Conservation (phyloP, 2,113 vertebrate genomes). For the Phoxinus phoxinus region DNA sequence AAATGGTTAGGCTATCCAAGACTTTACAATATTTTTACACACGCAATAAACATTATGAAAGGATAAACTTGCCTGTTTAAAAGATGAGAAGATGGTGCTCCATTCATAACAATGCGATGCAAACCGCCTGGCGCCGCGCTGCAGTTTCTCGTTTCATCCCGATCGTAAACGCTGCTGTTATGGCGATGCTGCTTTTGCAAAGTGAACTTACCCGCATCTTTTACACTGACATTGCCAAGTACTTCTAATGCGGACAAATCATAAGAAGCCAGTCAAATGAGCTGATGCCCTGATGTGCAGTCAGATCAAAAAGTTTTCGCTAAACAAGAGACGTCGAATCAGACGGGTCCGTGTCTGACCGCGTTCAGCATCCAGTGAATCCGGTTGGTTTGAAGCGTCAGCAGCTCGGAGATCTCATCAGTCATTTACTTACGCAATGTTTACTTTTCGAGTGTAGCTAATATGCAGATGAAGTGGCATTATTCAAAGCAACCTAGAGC, state of each 20-base stretch:
- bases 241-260: not conserved
- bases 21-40: not conserved
- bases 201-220: slow-evolving; percentile 9
- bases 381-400: not conserved
- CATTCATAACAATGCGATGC: slow-evolving; percentile 6
- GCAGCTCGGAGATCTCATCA: not conserved
- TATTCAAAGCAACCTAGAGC: not conserved
- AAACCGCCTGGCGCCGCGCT: not conserved
- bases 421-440: slow-evolving; percentile 27
- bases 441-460: slow-evolving; percentile 10
- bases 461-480: not conserved
- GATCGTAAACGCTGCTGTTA: slow-evolving; percentile 6
- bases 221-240: not conserved
- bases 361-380: slow-evolving; percentile 2
- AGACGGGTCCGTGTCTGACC: not conserved
- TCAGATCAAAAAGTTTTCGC: not conserved
- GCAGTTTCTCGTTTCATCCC: not conserved
- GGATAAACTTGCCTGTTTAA: not conserved
- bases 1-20: not conserved
- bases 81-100: not conserved
- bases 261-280: not conserved
- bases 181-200: slow-evolving; percentile 13
- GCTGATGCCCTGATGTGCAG: not conserved
- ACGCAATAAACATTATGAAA: not conserved
- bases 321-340: not conserved